Evolutionary conservation across 2,888 invertebrate genomes (phyloP).

Genomic region (Epinotia demarniana): DNA sequence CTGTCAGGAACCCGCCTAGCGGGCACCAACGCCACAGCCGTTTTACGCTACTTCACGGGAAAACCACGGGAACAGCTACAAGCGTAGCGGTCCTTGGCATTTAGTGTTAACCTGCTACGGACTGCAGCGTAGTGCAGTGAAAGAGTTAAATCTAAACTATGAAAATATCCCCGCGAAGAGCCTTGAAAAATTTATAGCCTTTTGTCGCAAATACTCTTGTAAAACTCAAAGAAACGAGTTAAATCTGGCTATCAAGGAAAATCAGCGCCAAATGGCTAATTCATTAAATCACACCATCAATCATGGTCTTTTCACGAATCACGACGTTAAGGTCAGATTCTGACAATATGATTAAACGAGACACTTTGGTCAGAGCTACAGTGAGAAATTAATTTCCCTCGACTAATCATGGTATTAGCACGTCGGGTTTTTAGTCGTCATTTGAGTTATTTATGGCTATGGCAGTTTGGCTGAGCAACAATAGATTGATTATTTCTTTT

Average conservation of each 20-base stretch:
- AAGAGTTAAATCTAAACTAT: neutral
- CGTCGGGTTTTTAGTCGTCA: neutral
- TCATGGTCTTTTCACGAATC: conserved; percentile 54
- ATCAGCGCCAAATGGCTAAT: conserved; percentile 42
- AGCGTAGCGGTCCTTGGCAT: no score
- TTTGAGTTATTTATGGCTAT: neutral
- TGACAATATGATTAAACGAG: conserved; percentile 31
- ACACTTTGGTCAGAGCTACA: conserved; percentile 19
- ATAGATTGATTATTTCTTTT: no score
- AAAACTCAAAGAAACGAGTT: conserved; percentile 24
- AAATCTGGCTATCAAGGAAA: conserved; percentile 31
- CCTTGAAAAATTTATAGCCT: neutral
- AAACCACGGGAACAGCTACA: no score
- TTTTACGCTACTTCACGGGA: no score
- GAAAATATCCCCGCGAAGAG: neutral
- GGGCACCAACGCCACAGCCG: no score
- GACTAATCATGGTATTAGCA: conserved; percentile 9
- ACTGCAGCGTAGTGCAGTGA: no score
- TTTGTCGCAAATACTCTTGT: neutral
- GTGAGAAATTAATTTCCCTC: conserved; percentile 14
- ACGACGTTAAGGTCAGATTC: conserved; percentile 52
- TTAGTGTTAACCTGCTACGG: no score
- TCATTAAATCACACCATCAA: conserved; percentile 54
- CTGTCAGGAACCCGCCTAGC: no score
- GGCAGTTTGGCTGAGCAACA: neutral